These are phyloP conservation scores for Meteorus cinctellus DNA, from an alignment of 2,888 invertebrate genomes.

Conservation along the genomic window DNA sequence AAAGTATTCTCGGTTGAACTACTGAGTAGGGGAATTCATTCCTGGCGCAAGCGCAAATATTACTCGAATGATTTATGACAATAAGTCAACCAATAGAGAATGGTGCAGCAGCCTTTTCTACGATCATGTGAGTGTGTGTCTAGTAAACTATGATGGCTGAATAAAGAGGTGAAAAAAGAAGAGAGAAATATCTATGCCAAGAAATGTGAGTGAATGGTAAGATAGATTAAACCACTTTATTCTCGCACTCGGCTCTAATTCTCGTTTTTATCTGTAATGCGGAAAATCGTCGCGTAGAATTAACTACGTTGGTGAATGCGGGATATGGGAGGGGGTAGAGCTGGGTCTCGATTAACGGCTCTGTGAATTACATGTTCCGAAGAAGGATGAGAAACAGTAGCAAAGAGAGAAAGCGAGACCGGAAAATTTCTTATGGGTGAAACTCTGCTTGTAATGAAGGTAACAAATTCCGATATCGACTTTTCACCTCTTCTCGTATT, in stretches of 20 bases:
- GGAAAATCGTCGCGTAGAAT: slow-evolving; percentile 43
- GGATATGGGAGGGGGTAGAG: slow-evolving; percentile 13
- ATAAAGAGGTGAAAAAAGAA: background rate
- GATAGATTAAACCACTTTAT: slow-evolving; percentile 29
- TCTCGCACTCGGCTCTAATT: slow-evolving; percentile 30
- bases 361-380: slow-evolving; percentile 41
- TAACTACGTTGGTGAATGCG: slow-evolving; percentile 22
- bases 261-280: slow-evolving; percentile 49
- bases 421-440: slow-evolving; percentile 36
- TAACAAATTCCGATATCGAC: slow-evolving; percentile 43
- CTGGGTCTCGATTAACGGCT: slow-evolving; percentile 38
- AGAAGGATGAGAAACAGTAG: background rate
- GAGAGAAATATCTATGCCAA: slow-evolving; percentile 29
- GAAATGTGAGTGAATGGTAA: slow-evolving; percentile 48
- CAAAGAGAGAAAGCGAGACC: slow-evolving; percentile 9
- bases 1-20: too few relatives aligned
- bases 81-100: slow-evolving; percentile 58
- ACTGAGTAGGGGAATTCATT: slow-evolving; percentile 56
- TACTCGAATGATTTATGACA: slow-evolving; percentile 71
- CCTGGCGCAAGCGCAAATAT: slow-evolving; percentile 66
- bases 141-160: background rate
- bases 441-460: slow-evolving; percentile 38
- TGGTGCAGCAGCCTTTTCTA: slow-evolving; percentile 32
- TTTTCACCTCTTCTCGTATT: slow-evolving; percentile 9
- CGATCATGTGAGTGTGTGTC: too few relatives aligned